Percentiles rank a stretch among this genome's conserved stretches.
Evolutionary conservation across 2,888 invertebrate species (phyloP).

Genomic region (Pantelozetes paolii): DNA sequence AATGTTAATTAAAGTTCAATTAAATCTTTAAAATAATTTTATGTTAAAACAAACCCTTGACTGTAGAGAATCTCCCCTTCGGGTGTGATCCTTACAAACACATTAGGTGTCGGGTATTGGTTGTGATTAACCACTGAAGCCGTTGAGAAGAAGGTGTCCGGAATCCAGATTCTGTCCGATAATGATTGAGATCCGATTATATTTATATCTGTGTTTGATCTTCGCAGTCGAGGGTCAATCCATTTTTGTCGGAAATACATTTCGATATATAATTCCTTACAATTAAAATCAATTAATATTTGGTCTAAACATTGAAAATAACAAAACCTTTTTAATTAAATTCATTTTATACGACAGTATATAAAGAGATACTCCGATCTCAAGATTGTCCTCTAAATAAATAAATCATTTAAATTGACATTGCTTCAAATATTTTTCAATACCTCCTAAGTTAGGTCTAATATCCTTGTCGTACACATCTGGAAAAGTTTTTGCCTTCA

Average conservation of each 20-base stretch:
- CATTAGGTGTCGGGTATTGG: not conserved
- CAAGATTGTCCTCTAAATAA: no score
- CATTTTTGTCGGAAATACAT: constrained; percentile 18
- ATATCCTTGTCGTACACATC: not conserved
- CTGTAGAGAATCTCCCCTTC: not conserved
- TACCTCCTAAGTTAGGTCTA: not conserved
- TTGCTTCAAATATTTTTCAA: not conserved
- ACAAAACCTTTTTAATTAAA: not conserved
- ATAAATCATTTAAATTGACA: no score
- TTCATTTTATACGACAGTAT: not conserved
- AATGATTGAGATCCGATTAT: not conserved
- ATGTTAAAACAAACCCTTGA: not conserved
- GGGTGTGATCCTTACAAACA: not conserved
- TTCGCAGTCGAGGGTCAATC: not conserved
- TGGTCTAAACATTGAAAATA: not conserved
- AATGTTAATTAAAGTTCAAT: no score
- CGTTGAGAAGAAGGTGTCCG: not conserved
- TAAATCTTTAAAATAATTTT: no score
- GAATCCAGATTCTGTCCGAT: not conserved
- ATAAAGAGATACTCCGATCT: no score
- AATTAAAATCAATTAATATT: not conserved
- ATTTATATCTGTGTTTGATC: not conserved
- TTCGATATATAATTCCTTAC: not conserved
- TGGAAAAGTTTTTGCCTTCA: not conserved
- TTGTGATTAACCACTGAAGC: not conserved